phyloP scores from a whole-genome alignment of 2,888 invertebrate species.

The Spilarctia lutea region DNA sequence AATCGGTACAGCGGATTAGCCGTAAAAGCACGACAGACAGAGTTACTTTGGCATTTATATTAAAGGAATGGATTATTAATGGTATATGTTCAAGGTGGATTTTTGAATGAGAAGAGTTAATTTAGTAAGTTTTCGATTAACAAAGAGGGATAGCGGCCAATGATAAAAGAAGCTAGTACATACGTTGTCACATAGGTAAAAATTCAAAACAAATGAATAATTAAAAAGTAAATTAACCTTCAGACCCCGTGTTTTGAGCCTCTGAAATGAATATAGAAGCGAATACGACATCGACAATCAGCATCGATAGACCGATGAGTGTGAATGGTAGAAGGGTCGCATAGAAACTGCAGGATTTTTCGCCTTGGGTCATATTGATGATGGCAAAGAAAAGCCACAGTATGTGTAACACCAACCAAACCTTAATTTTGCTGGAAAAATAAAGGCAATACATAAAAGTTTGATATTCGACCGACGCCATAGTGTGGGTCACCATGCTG shows the following conservation, averaged over 20 bases:
- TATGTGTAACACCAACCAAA: conserved; percentile 70
- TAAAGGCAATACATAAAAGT: too few species aligned
- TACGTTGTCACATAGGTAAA: too few species aligned
- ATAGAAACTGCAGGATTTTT: conserved; percentile 67
- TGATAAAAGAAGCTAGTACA: not conserved
- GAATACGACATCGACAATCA: conserved; percentile 63
- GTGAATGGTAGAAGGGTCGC: conserved; percentile 69
- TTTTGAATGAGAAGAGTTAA: not conserved
- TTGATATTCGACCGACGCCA: too few species aligned
- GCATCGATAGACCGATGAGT: conserved; percentile 59
- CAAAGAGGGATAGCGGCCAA: not conserved
- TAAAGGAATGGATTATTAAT: too few species aligned
- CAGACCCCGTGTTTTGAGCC: conserved; percentile 57
- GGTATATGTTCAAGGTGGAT: too few species aligned
- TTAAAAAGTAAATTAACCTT: conserved; percentile 55
- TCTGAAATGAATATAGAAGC: conserved; percentile 66
- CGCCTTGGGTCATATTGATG: conserved; percentile 60
- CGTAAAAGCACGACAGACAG: too few species aligned
- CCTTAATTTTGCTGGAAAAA: conserved; percentile 64
- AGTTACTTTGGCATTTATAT: too few species aligned
- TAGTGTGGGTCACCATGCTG: too few species aligned
- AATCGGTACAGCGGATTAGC: too few species aligned
- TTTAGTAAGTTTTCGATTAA: not conserved
- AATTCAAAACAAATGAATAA: too few species aligned
- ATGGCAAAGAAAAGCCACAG: conserved; percentile 66